These are phyloP conservation scores for Musca domestica DNA, from an alignment of 1,140 invertebrate species.

Conservation along the genomic window DNA sequence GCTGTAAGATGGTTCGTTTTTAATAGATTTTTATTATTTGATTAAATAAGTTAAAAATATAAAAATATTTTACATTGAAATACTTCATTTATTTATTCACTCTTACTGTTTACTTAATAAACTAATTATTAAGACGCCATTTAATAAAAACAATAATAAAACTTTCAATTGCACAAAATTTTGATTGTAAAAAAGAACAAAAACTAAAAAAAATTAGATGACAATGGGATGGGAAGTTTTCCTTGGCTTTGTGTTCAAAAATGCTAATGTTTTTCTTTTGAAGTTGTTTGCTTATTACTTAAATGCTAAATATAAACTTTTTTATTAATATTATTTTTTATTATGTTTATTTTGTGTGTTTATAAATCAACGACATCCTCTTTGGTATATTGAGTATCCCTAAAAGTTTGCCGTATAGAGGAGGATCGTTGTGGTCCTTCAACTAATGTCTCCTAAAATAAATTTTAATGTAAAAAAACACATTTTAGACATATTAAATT, in stretches of 20 bases:
- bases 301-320: neutral
- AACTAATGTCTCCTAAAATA: conserved; percentile 53
- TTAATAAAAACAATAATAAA: conserved; percentile 34
- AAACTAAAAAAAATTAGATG: too few species aligned
- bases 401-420: conserved; percentile 40
- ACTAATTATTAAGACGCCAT: conserved; percentile 41
- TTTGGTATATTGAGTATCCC: conserved; percentile 48
- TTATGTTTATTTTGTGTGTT: conserved; percentile 16
- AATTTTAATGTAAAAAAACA: conserved; percentile 2
- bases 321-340: neutral
- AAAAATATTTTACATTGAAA: conserved; percentile 3
- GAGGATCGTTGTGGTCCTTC: conserved; percentile 50
- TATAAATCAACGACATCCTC: conserved; percentile 54
- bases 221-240: neutral
- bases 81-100: conserved; percentile 14
- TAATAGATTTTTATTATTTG: too few species aligned
- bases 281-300: too few species aligned
- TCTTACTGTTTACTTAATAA: conserved; percentile 33
- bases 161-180: conserved; percentile 27
- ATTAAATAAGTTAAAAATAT: too few species aligned
- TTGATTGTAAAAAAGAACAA: conserved; percentile 30
- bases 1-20: too few species aligned
- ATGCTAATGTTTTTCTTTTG: neutral
- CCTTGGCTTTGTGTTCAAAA: neutral
- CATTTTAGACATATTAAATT: neutral